These are phyloP conservation scores for Chloropsis hardwickii DNA, from an alignment of 2,113 vertebrate genomes.

Conservation along the genomic window DNA sequence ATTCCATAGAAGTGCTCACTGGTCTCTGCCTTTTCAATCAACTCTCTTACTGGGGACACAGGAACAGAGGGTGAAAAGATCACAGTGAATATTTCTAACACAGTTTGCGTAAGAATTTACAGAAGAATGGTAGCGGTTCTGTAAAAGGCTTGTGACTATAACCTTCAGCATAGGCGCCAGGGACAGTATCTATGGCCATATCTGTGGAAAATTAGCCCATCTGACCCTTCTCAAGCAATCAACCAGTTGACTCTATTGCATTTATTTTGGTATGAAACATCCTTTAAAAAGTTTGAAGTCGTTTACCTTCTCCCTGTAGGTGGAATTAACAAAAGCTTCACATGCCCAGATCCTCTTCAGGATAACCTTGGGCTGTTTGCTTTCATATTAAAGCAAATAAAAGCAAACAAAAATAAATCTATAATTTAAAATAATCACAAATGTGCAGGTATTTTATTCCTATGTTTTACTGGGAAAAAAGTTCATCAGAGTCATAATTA, in stretches of 20 bases:
- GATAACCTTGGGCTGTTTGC: conserved; percentile 19
- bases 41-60: neutral
- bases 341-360: conserved; percentile 17
- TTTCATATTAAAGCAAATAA: conserved; percentile 52
- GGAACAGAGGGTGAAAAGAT: neutral
- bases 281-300: neutral
- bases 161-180: neutral
- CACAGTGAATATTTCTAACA: conserved; percentile 2
- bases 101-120: neutral
- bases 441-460: neutral
- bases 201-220: neutral
- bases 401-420: neutral
- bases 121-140: neutral
- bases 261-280: neutral
- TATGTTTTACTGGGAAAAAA: neutral
- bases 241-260: neutral
- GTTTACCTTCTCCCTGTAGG: neutral
- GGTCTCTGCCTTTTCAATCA: neutral
- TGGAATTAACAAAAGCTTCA: conserved; percentile 11
- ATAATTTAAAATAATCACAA: conserved; percentile 24
- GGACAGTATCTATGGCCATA: neutral
- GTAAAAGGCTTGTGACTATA: neutral
- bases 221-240: neutral
- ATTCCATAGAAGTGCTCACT: neutral
- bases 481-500: neutral